Percentiles rank a stretch among this genome's conserved stretches.
Conservation (phyloP, 2,888 invertebrate genomes). For the Oasisia sp. region DNA sequence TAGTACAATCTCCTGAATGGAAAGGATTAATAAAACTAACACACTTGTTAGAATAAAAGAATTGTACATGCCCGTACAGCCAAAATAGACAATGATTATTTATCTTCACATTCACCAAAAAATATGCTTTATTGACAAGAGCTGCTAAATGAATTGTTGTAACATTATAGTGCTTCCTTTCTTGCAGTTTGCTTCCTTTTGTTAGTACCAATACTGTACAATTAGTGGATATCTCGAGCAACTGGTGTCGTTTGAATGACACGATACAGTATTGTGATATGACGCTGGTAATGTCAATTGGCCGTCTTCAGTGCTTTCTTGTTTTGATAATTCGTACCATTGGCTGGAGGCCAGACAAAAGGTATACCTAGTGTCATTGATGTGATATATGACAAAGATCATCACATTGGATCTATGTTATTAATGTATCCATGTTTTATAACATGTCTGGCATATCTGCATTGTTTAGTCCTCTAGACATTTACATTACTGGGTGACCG, state of each 20-base stretch:
- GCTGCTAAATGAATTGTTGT: background rate
- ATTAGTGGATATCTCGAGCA: background rate
- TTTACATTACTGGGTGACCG: background rate
- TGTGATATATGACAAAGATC: background rate
- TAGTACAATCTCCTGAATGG: background rate
- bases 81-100: background rate
- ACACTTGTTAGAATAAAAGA: background rate
- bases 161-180: background rate
- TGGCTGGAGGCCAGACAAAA: background rate
- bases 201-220: background rate
- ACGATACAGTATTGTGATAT: too few relatives aligned
- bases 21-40: background rate
- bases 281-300: background rate
- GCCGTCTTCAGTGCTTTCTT: background rate
- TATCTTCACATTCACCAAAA: background rate
- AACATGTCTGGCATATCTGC: background rate
- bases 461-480: background rate
- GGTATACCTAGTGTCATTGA: background rate
- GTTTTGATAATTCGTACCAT: background rate
- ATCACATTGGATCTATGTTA: background rate
- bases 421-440: background rate
- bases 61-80: background rate
- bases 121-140: background rate
- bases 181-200: background rate
- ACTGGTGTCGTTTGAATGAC: too few relatives aligned